Conservation (phyloP, 2,797 vertebrate species). For the Aeoliscus strigatus region DNA sequence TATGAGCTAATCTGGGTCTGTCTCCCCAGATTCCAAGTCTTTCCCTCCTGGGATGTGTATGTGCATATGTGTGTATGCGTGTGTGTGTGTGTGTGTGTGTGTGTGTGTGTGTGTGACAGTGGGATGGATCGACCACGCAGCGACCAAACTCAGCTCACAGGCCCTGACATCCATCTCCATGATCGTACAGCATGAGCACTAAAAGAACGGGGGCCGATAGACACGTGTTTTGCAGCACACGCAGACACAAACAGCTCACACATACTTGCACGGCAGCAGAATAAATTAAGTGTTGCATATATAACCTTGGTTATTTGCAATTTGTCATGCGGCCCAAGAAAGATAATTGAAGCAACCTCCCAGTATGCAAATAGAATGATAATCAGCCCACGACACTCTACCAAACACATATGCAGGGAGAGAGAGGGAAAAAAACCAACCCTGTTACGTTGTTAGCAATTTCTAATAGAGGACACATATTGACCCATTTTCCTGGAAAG, state of each 20-base stretch:
- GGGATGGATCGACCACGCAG: conserved; percentile 61
- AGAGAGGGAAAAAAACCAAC: too few relatives aligned
- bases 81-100: too few relatives aligned
- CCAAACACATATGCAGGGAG: conserved; percentile 48
- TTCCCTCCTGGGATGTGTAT: conserved; percentile 67
- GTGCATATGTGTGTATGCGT: too few relatives aligned
- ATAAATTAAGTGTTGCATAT: conserved; percentile 61
- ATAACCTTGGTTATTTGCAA: conserved; percentile 71
- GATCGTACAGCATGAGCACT: conserved; percentile 48
- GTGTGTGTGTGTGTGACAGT: too few relatives aligned
- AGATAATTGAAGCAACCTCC: conserved; percentile 74
- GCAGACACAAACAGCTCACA: conserved; percentile 8
- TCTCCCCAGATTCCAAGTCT: conserved; percentile 70
- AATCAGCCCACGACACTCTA: conserved; percentile 60
- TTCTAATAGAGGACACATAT: conserved; percentile 78
- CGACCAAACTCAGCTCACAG: conserved; percentile 57
- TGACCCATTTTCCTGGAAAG: conserved; percentile 80
- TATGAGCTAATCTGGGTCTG: conserved; percentile 75
- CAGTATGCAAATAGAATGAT: conserved; percentile 72
- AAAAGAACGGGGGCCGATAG: conserved; percentile 13
- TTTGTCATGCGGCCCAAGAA: conserved; percentile 70
- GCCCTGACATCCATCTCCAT: conserved; percentile 66
- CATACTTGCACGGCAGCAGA: conserved; percentile 36
- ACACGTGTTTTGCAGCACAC: conserved; percentile 45
- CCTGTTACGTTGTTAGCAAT: conserved; percentile 72